Conservation (phyloP, 1,140 invertebrate species). For the Diachasmimorpha longicaudata region DNA sequence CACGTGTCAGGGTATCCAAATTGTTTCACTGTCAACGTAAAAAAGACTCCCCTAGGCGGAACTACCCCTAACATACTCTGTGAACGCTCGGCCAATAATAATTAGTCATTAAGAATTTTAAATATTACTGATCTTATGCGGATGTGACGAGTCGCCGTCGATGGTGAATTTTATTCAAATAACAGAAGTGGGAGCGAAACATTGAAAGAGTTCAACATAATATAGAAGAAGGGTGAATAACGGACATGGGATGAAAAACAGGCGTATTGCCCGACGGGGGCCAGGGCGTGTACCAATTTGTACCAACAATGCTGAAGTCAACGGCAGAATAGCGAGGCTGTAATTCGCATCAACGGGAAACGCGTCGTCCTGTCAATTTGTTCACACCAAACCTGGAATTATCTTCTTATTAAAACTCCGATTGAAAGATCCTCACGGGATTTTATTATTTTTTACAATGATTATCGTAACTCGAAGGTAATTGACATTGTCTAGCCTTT, state of each 20-base stretch:
- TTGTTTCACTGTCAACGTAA: conserved; percentile 51
- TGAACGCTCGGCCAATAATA: not conserved
- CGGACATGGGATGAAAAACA: conserved; percentile 25
- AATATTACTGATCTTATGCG: not conserved
- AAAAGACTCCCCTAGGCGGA: conserved; percentile 20
- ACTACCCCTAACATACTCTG: not conserved
- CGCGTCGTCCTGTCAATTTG: conserved; percentile 62
- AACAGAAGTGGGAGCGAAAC: not conserved
- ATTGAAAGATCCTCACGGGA: conserved; percentile 37
- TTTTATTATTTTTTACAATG: conserved; percentile 29
- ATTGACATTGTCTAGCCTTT: not conserved
- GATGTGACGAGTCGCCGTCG: not conserved
- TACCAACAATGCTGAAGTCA: conserved; percentile 62
- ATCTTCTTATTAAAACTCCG: conserved; percentile 47
- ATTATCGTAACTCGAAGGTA: not conserved
- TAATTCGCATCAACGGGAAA: conserved; percentile 62
- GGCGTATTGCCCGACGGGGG: conserved; percentile 38
- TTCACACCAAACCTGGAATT: conserved; percentile 53
- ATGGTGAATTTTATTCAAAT: not conserved
- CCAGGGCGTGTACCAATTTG: conserved; percentile 62
- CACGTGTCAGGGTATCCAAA: conserved; percentile 36
- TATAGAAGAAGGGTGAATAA: not conserved
- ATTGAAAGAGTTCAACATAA: not conserved
- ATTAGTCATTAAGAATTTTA: conserved; percentile 1
- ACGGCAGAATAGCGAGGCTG: conserved; percentile 57